Base-by-base conservation (phyloP, 2,113 vertebrate species). In the Donacobius atricapilla region DNA sequence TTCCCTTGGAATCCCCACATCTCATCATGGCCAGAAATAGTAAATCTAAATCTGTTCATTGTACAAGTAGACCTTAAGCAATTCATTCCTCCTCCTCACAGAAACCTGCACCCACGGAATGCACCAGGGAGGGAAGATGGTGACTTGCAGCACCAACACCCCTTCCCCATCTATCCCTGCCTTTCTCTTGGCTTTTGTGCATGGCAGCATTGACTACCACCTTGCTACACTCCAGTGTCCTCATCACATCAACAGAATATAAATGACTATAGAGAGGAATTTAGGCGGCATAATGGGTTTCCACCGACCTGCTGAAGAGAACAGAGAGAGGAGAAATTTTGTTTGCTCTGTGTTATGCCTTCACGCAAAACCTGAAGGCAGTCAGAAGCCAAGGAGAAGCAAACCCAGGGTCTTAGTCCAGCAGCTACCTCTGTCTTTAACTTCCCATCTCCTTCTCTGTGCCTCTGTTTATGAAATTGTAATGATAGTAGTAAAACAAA, bases 401-500 rank as follows among this genome's bases (percentile, higher is more conserved):
- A 63, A 91, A 53, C 35, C 50, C 66, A 37, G 23, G 72, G 64
- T 44, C 73, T 63, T 77, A 82, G 45, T 73, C 81, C 80, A 80
- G 88, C 58, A 84, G 24, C 57, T 75, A 53, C 64, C 35, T 87
- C 14, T 63, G 31, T 66, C 85, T 81, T 89, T 56, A 70, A 80
- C 19, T 40, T 89, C 83, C 64, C 84, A 61, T 77, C 33, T 58
- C 86, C 58, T 71, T 81, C 71, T 76, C 50, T 60, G 20, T 60
- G 37, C 22, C 14, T 2, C 80, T 91, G 37, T 96, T 95, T 97
- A 95, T 94, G 88, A 95, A 97, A 96, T 85, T 30, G 47, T 94
- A 93, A 96, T 94, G 80, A 78, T 44, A 95, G 92, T 58, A 87
- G 87, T 89, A 87, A 96, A 92, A 72, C 68, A 95, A 89, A 93